phyloP scores from a whole-genome alignment of 2,888 invertebrate genomes.

The Amphiduros pacificus region DNA sequence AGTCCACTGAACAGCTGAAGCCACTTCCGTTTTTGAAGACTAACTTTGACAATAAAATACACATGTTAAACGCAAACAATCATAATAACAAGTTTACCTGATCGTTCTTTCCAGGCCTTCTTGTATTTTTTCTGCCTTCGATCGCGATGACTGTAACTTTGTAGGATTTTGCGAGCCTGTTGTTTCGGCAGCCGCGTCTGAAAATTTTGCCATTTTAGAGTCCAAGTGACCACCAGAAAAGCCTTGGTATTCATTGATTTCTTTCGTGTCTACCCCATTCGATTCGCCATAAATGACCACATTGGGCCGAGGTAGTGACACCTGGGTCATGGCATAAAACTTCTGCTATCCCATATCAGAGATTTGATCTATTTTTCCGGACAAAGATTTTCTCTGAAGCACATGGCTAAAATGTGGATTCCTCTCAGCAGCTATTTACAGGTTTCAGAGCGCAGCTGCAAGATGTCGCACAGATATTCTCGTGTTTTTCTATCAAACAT shows the following conservation, averaged over 20 bases:
- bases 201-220: too few species aligned
- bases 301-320: conserved; percentile 15
- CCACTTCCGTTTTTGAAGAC: too few species aligned
- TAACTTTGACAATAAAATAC: too few species aligned
- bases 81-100: too few species aligned
- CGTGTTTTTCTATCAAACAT: too few species aligned
- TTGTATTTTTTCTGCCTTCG: conserved; percentile 15
- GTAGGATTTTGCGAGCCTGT: too few species aligned
- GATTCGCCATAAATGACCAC: conserved; percentile 9
- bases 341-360: conserved; percentile 15
- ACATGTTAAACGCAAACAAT: too few species aligned
- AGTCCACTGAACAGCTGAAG: too few species aligned
- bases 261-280: conserved; percentile 12
- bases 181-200: too few species aligned
- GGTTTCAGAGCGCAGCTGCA: conserved; percentile 15
- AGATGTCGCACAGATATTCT: conserved; percentile 14
- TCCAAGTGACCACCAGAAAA: too few species aligned
- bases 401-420: conserved; percentile 12
- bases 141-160: conserved; percentile 1
- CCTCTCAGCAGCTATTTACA: conserved; percentile 18
- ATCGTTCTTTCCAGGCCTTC: conserved; percentile 17
- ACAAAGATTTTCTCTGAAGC: conserved; percentile 10
- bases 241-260: too few species aligned
- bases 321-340: conserved; percentile 17
- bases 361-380: not conserved